Conservation (phyloP, 2,113 vertebrate genomes). For the Clarias gariepinus region DNA sequence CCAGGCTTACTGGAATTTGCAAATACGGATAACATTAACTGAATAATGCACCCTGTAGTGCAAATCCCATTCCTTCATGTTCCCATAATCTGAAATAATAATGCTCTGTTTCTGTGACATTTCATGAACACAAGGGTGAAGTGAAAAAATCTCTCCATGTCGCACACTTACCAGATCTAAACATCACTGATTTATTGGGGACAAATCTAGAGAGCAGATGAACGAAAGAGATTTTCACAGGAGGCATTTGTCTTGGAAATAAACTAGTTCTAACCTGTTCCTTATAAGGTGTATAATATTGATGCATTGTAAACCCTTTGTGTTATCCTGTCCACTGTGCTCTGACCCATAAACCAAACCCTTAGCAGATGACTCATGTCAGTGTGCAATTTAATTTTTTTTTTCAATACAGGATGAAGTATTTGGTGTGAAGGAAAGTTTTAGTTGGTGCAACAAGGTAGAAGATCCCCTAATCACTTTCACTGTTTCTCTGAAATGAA, state of each 20-base stretch:
- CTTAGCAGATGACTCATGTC: not conserved
- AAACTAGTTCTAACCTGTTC: not conserved
- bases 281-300: not conserved
- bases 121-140: slow-evolving; percentile 9
- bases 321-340: not conserved
- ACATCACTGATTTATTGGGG: not conserved
- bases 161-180: not conserved
- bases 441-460: not conserved
- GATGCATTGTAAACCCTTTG: not conserved
- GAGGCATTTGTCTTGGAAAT: not conserved
- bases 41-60: slow-evolving; percentile 13
- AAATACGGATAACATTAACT: slow-evolving; percentile 4
- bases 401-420: not conserved
- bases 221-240: not conserved
- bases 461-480: slow-evolving; percentile 1
- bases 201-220: not conserved
- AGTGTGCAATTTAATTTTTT: not conserved
- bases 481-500: slow-evolving; percentile 13
- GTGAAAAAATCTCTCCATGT: slow-evolving; percentile 5
- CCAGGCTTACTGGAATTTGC: not conserved
- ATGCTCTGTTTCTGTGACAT: slow-evolving; percentile 22
- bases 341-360: not conserved
- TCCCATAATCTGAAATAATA: slow-evolving; percentile 17
- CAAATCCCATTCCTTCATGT: slow-evolving; percentile 8
- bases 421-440: not conserved